Conservation (phyloP, 2,888 invertebrate genomes). For the Tiliacea citrago region DNA sequence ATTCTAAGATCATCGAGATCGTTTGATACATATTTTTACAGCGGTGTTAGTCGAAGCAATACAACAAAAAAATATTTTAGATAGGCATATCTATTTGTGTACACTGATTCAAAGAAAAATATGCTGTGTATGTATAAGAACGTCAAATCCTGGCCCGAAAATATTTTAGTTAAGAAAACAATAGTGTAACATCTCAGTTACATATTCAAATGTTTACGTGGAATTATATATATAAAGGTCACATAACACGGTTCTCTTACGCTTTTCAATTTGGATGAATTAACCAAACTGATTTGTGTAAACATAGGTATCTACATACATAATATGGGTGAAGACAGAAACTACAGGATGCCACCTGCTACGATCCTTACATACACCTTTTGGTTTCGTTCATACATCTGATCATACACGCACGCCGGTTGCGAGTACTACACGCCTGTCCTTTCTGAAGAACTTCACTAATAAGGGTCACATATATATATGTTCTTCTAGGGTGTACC, state of each 20-base stretch:
- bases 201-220: constrained; percentile 2
- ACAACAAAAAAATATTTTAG: constrained; percentile 34
- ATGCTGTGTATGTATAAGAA: constrained; percentile 29
- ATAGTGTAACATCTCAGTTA: constrained; percentile 12
- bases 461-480: no score
- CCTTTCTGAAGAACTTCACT: no score
- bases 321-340: background rate
- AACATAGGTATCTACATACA: background rate
- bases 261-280: background rate
- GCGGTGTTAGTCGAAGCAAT: constrained; percentile 36
- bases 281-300: constrained; percentile 4
- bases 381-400: background rate
- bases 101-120: constrained; percentile 49
- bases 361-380: background rate
- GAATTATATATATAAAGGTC: constrained; percentile 5
- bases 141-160: constrained; percentile 15
- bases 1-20: constrained; percentile 39
- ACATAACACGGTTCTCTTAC: background rate
- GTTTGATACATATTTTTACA: constrained; percentile 43
- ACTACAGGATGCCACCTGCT: background rate
- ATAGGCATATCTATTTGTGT: constrained; percentile 41
- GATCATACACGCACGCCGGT: no score
- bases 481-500: no score
- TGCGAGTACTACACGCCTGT: no score
- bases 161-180: constrained; percentile 45